These are phyloP conservation scores for Siphonodentalium dalli DNA, from an alignment of 2,888 invertebrate species.

Conservation along the genomic window DNA sequence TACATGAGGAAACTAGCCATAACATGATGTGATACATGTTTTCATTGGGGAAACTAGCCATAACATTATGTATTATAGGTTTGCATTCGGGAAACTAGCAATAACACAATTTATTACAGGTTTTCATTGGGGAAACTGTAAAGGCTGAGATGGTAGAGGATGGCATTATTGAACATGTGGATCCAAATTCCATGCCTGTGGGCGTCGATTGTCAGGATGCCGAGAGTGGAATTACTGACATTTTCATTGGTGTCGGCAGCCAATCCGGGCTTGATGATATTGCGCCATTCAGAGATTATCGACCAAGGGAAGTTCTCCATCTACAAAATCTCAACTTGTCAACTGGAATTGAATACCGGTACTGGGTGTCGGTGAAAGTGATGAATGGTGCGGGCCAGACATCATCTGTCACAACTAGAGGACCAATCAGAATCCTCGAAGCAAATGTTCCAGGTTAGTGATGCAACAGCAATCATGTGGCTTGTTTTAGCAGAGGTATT, in stretches of 20 bases:
- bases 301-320: slow-evolving; percentile 20
- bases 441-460: slow-evolving; percentile 29
- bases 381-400: slow-evolving; percentile 35
- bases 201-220: slow-evolving; percentile 36
- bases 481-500: too few relatives aligned
- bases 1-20: too few relatives aligned
- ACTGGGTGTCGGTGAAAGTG: slow-evolving; percentile 30
- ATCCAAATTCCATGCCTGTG: slow-evolving; percentile 32
- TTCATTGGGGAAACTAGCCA: too few relatives aligned
- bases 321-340: slow-evolving; percentile 25
- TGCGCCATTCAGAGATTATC: slow-evolving; percentile 16
- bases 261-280: slow-evolving; percentile 3
- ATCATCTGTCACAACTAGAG: slow-evolving; percentile 24
- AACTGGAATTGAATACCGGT: slow-evolving; percentile 6
- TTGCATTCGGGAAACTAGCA: neutral
- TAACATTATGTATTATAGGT: too few relatives aligned
- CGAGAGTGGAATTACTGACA: slow-evolving; percentile 35
- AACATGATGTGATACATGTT: too few relatives aligned
- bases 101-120: slow-evolving; percentile 23
- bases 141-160: slow-evolving; percentile 38
- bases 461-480: too few relatives aligned
- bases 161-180: slow-evolving; percentile 32
- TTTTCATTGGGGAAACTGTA: slow-evolving; percentile 28
- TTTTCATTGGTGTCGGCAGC: slow-evolving; percentile 32
- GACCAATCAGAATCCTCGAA: slow-evolving; percentile 31